Evolutionary conservation across 2,888 invertebrate species (phyloP).

Genomic region (Drosophila algonquin): DNA sequence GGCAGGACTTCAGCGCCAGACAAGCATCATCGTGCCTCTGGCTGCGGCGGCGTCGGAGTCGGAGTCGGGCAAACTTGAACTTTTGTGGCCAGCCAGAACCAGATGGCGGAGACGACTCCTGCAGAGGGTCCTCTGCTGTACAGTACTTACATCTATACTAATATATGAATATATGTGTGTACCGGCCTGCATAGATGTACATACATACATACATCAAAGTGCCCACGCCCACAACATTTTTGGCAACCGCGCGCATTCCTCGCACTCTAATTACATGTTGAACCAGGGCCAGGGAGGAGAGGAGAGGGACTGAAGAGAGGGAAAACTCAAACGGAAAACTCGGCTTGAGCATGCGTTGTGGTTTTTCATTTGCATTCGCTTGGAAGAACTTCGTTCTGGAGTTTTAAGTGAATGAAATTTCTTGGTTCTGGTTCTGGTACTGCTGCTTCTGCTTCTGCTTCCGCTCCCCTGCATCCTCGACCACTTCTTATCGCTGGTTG

Average conservation of each 20-base stretch:
- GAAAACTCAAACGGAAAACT: constrained; percentile 58
- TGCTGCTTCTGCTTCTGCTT: background rate
- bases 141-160: constrained; percentile 29
- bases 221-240: constrained; percentile 73
- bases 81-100: constrained; percentile 64
- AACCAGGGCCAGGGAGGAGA: background rate
- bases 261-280: constrained; percentile 76
- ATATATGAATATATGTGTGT: constrained; percentile 4
- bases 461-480: constrained; percentile 28
- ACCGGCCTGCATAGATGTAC: constrained; percentile 10
- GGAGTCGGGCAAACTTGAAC: constrained; percentile 71
- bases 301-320: constrained; percentile 9
- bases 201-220: constrained; percentile 57
- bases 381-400: constrained; percentile 62
- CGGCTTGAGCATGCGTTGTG: constrained; percentile 74
- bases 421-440: constrained; percentile 11
- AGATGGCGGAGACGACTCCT: constrained; percentile 54
- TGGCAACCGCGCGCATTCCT: constrained; percentile 69
- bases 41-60: constrained; percentile 16
- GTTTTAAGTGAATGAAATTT: constrained; percentile 68
- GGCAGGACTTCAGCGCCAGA: constrained; percentile 65
- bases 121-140: constrained; percentile 25
- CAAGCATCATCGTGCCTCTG: constrained; percentile 43
- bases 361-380: constrained; percentile 74
- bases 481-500: constrained; percentile 32